A percentile compares a stretch with the other conserved stretches of the same genome.
These are phyloP conservation scores for Sycon ciliatum DNA, from an alignment of 37 sponge, comb jelly and placozoan species.

Conservation along the genomic window DNA sequence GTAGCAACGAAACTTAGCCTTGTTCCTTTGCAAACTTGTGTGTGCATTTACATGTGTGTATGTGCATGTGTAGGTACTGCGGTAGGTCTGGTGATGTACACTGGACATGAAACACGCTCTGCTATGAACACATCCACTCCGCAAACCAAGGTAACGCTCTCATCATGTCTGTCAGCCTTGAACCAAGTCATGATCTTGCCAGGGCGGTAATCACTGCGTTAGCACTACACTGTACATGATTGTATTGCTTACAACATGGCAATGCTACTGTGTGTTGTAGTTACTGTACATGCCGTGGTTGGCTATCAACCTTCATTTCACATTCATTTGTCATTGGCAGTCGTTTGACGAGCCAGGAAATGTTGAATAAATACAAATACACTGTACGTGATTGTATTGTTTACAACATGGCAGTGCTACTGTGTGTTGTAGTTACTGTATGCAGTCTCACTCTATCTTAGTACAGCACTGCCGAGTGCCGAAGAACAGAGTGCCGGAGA, in stretches of 20 bases:
- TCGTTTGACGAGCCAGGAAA: no score
- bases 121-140: constrained; percentile 71
- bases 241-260: no score
- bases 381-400: background rate
- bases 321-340: no score
- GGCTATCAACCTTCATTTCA: no score
- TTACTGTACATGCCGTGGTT: no score
- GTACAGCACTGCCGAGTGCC: background rate
- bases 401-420: no score
- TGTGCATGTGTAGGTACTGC: constrained; percentile 45
- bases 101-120: constrained; percentile 76
- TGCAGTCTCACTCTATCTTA: background rate
- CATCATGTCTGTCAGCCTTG: background rate
- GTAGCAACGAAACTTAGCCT: background rate
- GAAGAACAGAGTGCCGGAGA: no score
- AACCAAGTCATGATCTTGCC: background rate
- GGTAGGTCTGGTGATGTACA: constrained; percentile 74
- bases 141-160: constrained; percentile 49
- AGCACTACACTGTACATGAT: background rate
- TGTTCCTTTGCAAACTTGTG: background rate
- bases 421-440: constrained; percentile 10
- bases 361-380: no score
- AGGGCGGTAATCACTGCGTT: background rate
- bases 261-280: constrained; percentile 5
- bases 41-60: background rate